Evolutionary conservation across 2,113 vertebrate species (phyloP).

Genomic region (Oryzias javanicus): DNA sequence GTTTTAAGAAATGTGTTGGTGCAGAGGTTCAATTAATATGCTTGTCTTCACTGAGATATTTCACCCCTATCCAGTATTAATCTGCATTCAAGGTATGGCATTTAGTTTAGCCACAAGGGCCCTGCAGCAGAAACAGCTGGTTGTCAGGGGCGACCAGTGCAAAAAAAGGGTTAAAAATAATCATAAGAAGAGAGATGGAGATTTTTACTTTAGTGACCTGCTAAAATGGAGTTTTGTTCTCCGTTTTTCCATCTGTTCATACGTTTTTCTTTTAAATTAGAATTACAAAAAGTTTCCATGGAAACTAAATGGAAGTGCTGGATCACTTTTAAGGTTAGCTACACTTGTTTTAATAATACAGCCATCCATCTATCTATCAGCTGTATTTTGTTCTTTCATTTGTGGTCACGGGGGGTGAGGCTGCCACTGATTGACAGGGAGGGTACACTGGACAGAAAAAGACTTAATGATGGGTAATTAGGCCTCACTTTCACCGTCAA

Average conservation of each 20-base stretch:
- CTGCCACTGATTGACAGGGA: too few relatives aligned
- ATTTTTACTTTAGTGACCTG: slow-evolving; percentile 9
- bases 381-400: too few relatives aligned
- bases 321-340: not conserved
- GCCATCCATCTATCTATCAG: too few relatives aligned
- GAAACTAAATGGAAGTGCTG: not conserved
- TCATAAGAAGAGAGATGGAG: not conserved
- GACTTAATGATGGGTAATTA: too few relatives aligned
- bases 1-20: slow-evolving; percentile 51
- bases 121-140: slow-evolving; percentile 42
- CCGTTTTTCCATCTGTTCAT: slow-evolving; percentile 1
- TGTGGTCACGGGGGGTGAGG: too few relatives aligned
- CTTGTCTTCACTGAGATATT: slow-evolving; percentile 54
- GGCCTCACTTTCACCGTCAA: too few relatives aligned
- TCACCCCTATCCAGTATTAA: slow-evolving; percentile 12
- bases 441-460: too few relatives aligned
- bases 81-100: not conserved
- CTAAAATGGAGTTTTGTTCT: not conserved
- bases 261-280: not conserved
- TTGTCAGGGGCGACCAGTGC: slow-evolving; percentile 55
- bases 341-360: not conserved
- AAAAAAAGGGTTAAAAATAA: slow-evolving; percentile 5
- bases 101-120: slow-evolving; percentile 4
- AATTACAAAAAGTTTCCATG: not conserved
- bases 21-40: slow-evolving; percentile 56